Conservation (phyloP, 1,140 invertebrate species). For the Elymnias hypermnestra region DNA sequence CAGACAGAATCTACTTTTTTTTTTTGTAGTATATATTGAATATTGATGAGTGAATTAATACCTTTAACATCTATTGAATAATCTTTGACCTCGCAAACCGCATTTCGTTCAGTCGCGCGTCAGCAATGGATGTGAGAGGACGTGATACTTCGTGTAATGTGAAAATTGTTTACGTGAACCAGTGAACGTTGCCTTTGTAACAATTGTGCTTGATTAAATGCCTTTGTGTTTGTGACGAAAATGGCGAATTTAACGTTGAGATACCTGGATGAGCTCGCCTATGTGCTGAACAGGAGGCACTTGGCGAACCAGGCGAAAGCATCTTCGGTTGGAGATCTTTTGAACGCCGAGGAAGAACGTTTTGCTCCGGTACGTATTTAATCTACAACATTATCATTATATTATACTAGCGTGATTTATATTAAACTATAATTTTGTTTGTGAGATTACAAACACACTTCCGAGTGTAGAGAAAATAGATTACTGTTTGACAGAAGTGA, state of each 20-base stretch:
- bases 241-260: slow-evolving; percentile 67
- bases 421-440: no score
- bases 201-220: slow-evolving; percentile 34
- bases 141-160: slow-evolving; percentile 17
- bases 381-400: neutral
- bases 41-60: neutral
- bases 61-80: slow-evolving; percentile 4
- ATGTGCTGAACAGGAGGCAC: slow-evolving; percentile 62
- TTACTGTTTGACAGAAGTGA: neutral
- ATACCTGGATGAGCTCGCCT: slow-evolving; percentile 71
- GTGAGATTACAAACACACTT: no score
- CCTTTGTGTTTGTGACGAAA: slow-evolving; percentile 38
- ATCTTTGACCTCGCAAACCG: slow-evolving; percentile 32
- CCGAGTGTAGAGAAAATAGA: no score
- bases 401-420: no score
- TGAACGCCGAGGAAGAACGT: slow-evolving; percentile 61
- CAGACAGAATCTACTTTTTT: no score
- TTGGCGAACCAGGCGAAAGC: slow-evolving; percentile 54
- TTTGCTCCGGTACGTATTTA: slow-evolving; percentile 47
- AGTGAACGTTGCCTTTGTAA: slow-evolving; percentile 23
- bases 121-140: slow-evolving; percentile 37
- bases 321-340: slow-evolving; percentile 67
- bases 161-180: slow-evolving; percentile 49
- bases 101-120: slow-evolving; percentile 30
- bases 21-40: no score